Evolutionary conservation across 2,888 invertebrate species (phyloP).

Genomic region (Meliscaeva auricollis): DNA sequence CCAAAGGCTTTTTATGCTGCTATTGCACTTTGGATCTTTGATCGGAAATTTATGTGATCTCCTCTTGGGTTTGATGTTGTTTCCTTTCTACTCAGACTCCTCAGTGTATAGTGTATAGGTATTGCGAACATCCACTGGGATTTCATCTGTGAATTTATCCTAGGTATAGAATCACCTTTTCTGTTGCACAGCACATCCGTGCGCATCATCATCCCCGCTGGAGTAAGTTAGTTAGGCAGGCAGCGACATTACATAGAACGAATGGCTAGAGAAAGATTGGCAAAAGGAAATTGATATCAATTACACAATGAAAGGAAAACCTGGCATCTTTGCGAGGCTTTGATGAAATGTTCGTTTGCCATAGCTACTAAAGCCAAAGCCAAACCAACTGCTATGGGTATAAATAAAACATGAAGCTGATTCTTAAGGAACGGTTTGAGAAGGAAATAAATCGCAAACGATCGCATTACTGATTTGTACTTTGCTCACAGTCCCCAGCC

Average conservation of each 20-base stretch:
- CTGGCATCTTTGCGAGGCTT: slow-evolving; percentile 60
- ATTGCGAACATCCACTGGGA: slow-evolving; percentile 58
- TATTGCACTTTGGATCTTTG: slow-evolving; percentile 75
- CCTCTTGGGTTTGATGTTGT: slow-evolving; percentile 70
- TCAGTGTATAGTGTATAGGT: slow-evolving; percentile 38
- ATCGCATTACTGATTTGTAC: slow-evolving; percentile 74
- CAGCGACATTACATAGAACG: slow-evolving; percentile 14
- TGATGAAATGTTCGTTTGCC: slow-evolving; percentile 73
- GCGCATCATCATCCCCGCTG: slow-evolving; percentile 44
- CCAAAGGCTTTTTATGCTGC: slow-evolving; percentile 52
- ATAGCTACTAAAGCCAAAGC: slow-evolving; percentile 6
- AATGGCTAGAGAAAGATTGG: slow-evolving; percentile 63
- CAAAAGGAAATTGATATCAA: slow-evolving; percentile 76
- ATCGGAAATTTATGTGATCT: slow-evolving; percentile 76
- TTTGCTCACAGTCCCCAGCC: slow-evolving; percentile 19
- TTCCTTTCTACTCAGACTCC: slow-evolving; percentile 60
- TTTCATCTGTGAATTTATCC: slow-evolving; percentile 64
- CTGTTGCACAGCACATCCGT: slow-evolving; percentile 47
- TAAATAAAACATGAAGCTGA: slow-evolving; percentile 70
- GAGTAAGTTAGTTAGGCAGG: slow-evolving; percentile 1
- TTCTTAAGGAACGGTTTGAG: slow-evolving; percentile 66
- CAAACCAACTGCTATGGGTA: slow-evolving; percentile 35
- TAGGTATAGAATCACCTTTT: slow-evolving; percentile 50
- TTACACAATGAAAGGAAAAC: slow-evolving; percentile 75
- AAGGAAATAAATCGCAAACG: slow-evolving; percentile 76